Evolutionary conservation across 2,113 vertebrate species (phyloP), one percentile per base, ranked within the genome.

Genomic region (Carassius gibelio): DNA sequence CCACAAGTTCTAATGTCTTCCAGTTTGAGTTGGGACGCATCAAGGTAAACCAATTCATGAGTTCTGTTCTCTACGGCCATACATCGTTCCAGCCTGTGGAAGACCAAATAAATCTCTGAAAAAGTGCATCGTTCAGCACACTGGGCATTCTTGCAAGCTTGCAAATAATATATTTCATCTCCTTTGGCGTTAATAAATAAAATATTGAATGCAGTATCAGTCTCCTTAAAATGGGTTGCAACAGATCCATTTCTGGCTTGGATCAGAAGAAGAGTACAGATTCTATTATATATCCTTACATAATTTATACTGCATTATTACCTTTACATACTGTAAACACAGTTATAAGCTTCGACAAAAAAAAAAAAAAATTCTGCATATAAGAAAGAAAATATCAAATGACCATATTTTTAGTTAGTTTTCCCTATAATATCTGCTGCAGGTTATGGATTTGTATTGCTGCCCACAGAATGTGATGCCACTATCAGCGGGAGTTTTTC

Each of bases 21-120:
- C 97, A 98, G 89, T 98, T 99, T 94, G 96, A 99, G 85, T 82
- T 99, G 85, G 97, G 97, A 89, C 89, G 93, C 84, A 94, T 97
- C 85, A 98, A 98, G 96, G 98, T 99, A 94, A 93, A 84, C 81
- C 11, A 55, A 0, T 66, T 15, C 11, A 77, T 42, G 23, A 19
- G n/a, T 80, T 71, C 0, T 62, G 34, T 72, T 17, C 5, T 52
- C 17, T 4, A 79, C 61, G 55, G 36, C 38, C n/a, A 15, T 7
- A 45, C 21, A 14, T 55, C 52, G 6, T 55, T 55, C 0, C 52
- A 55, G 14, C 52, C 15, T 55, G 52, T 17, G 52, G 52, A 55
- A 55, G 52, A 55, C 52, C 36, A 66, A 81, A 64, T 64, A 81
- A 45, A 80, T 80, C n/a, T 26, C 13, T 17, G 26, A 78, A 55